Percentiles rank a stretch among this genome's conserved stretches.
phyloP scores from a whole-genome alignment of 2,888 invertebrate species.

The Macaria notata region DNA sequence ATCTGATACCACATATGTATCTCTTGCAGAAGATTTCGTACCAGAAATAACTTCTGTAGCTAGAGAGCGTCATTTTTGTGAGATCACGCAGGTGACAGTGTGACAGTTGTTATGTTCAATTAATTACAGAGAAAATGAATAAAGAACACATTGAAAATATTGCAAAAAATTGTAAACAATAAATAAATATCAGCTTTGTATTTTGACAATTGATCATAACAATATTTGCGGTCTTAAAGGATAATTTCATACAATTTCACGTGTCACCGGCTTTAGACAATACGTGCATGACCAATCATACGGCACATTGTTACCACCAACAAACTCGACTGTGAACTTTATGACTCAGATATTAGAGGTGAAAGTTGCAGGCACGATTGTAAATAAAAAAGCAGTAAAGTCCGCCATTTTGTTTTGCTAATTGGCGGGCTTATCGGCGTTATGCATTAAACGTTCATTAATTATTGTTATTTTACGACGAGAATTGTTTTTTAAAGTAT shows the following conservation, averaged over 20 bases:
- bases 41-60: too few species aligned
- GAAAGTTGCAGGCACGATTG: constrained; percentile 17
- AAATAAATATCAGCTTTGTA: too few species aligned
- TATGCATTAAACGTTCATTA: constrained; percentile 67
- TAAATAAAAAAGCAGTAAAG: constrained; percentile 55
- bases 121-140: too few species aligned
- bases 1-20: too few species aligned
- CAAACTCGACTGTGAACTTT: constrained; percentile 24
- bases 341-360: constrained; percentile 20
- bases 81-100: too few species aligned
- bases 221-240: constrained; percentile 25
- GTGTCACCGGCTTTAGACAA: constrained; percentile 50
- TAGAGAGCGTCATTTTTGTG: too few species aligned
- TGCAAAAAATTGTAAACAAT: too few species aligned
- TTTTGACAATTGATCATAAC: constrained; percentile 4
- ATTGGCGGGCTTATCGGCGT: constrained; percentile 70
- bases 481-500: constrained; percentile 39
- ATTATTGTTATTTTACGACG: constrained; percentile 61
- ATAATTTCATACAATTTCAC: constrained; percentile 45
- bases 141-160: too few species aligned
- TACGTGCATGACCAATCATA: constrained; percentile 48
- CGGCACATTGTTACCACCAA: constrained; percentile 41
- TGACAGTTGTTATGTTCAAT: too few species aligned
- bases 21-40: too few species aligned
- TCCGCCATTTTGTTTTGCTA: constrained; percentile 62